Base-by-base conservation (phyloP, 2,113 vertebrate species). In the Rhynchomys soricoides region DNA sequence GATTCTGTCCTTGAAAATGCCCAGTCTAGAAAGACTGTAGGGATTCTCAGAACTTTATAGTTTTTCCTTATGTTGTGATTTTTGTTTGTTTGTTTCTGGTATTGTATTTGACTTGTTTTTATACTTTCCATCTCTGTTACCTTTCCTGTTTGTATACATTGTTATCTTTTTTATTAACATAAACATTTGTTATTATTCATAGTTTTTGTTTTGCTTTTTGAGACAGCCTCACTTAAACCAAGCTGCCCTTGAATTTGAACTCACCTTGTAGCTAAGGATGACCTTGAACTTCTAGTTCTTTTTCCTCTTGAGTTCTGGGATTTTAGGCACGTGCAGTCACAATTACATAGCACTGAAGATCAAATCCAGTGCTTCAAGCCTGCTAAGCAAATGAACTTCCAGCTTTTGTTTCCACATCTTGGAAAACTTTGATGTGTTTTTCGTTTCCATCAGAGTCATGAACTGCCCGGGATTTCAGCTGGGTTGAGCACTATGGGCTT, bases 401-500 rank as follows among this genome's bases (percentile, higher is more conserved):
- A 59, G 29, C 78, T 45, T 71, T 87, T 29, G 57, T 64, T 85
- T 45, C 48, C 17, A 7, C 43, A 74, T 43, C 10, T 89, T 89
- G 2, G 13, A 82, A 48, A 24, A 77, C 78, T 86, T 86, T 71
- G 62, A 21, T 86, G 29, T 12, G 59, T 26, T 93, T 68, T 78
- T 96, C 19, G 11, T 96, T 93, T 81, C 74, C 26, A 15, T 70
- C 81, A 78, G 26, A 73, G 89, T 77, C 81, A 24, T 74, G 45
- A 94, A 22, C 22, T 71, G 70, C 26, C 4, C 40, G 66, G 34
- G 29, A 86, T 86, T 88, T 79, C 10, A 52, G 1, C 73, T 95
- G 64, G 74, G 7, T 34, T 79, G 16, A 59, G 8, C 29, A 57
- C 40, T 26, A 29, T 50, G 87, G 81, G 34, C 68, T 86, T 77